Conservation (phyloP, 2,888 invertebrate genomes). For the Ptilodon capucinus region DNA sequence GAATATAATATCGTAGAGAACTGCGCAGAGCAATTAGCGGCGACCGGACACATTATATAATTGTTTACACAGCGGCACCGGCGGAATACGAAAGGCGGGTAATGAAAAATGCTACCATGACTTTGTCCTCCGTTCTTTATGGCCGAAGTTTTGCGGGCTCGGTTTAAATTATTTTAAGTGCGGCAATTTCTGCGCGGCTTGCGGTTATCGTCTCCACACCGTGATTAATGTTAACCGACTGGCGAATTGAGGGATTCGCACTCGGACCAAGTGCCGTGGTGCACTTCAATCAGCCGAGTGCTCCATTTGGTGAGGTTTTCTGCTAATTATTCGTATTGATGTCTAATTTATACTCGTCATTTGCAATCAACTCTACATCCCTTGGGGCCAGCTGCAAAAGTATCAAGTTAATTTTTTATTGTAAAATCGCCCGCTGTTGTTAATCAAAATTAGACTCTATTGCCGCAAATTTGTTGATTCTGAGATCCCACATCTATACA, state of each 20-base stretch:
- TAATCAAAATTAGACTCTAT: neutral
- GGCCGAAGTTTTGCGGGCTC: conserved; percentile 62
- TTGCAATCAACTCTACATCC: neutral
- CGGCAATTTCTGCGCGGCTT: conserved; percentile 66
- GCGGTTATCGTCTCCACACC: conserved; percentile 66
- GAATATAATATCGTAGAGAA: neutral
- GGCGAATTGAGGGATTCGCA: conserved; percentile 41
- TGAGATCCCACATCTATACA: no score
- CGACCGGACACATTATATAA: conserved; percentile 64
- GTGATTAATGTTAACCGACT: conserved; percentile 60
- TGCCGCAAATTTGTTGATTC: no score
- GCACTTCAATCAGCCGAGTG: conserved; percentile 24
- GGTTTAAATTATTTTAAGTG: conserved; percentile 77
- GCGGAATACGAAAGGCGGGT: conserved; percentile 48
- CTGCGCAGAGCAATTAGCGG: conserved; percentile 49
- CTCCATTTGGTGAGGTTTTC: neutral
- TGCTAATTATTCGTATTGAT: neutral
- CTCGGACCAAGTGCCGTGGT: conserved; percentile 24
- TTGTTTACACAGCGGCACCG: conserved; percentile 66
- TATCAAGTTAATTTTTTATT: neutral
- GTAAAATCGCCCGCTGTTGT: conserved; percentile 4
- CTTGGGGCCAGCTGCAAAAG: neutral
- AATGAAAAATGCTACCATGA: conserved; percentile 75
- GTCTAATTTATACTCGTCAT: conserved; percentile 9
- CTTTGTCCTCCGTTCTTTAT: conserved; percentile 73